Base-by-base conservation (phyloP, 2,113 vertebrate genomes). In the Ptychochromis oligacanthus region DNA sequence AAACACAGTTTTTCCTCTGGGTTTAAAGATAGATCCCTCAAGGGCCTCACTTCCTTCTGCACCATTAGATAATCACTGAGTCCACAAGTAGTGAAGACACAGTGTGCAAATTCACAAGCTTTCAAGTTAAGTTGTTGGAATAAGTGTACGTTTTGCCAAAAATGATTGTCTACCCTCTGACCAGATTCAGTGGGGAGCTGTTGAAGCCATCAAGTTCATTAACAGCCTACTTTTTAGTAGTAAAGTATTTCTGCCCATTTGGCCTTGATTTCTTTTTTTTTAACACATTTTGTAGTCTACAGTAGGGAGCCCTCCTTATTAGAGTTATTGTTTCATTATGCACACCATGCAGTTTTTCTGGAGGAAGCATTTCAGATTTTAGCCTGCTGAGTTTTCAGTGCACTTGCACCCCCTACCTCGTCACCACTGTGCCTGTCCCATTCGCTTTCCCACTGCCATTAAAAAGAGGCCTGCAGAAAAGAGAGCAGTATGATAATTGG, bases 401-500 rank as follows among this genome's bases (percentile, higher is more conserved):
- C 70, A 83, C 81, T 67, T n/a, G 52, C 67, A 43, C 74, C 81
- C 79, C 87, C 89, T 20, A 3, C 82, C 80, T 59, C 62, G 13
- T 22, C 85, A 17, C 67, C 61, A 6, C 13, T 1, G 5, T 6
- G 4, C 3, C 83, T 57, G 85, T 89, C 88, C 89, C 80, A 62
- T 81, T 90, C 74, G 8, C 79, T 84, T 75, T 70, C 87, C 62
- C 67, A 1, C 80, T 24, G 78, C 77, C 85, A 46, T 90, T 92
- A 91, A 83, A 91, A 81, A 83, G 77, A 56, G 61, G 79, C 87
- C 86, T 78, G 70, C 75, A 88, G 85, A 90, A 90, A 89, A 75
- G 70, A 84, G 65, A 87, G 85, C 80, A 7, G 76, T 40, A 57
- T 64, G 90, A 89, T 94, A 93, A 94, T 93, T 93, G 89, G 72